These are phyloP conservation scores for Chrysemys picta DNA, from an alignment of 2,113 vertebrate genomes.

Conservation along the genomic window DNA sequence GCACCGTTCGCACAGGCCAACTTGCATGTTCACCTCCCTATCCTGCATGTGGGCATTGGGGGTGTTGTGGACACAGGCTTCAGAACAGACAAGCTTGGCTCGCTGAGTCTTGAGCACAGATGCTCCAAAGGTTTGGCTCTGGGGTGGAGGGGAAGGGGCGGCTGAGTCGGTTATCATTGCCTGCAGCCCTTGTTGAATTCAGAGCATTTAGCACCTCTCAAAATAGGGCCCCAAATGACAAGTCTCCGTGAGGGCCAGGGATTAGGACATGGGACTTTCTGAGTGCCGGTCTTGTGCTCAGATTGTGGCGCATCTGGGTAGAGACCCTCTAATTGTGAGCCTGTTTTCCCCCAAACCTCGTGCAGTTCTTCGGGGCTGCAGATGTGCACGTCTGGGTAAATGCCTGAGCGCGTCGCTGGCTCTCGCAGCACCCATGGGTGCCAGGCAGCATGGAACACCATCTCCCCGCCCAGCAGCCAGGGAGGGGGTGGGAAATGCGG, in stretches of 20 bases:
- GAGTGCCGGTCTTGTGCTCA: not conserved
- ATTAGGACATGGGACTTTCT: not conserved
- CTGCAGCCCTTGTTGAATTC: not conserved
- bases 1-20: too few species aligned
- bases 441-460: not conserved
- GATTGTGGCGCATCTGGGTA: rapidly evolving
- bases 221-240: not conserved
- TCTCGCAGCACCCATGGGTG: not conserved
- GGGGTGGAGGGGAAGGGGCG: not conserved
- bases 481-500: not conserved
- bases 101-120: not conserved
- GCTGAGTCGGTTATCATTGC: not conserved
- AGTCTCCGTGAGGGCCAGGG: not conserved
- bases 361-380: not conserved
- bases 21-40: not conserved
- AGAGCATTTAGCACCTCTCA: not conserved
- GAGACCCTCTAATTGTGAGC: not conserved
- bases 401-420: rapidly evolving
- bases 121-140: not conserved
- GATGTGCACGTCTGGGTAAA: not conserved
- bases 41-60: not conserved
- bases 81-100: not conserved
- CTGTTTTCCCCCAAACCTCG: not conserved
- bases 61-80: not conserved
- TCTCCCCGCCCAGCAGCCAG: not conserved